These are phyloP conservation scores for Felis chaus DNA, from an alignment of 2,113 vertebrate species.

Conservation along the genomic window DNA sequence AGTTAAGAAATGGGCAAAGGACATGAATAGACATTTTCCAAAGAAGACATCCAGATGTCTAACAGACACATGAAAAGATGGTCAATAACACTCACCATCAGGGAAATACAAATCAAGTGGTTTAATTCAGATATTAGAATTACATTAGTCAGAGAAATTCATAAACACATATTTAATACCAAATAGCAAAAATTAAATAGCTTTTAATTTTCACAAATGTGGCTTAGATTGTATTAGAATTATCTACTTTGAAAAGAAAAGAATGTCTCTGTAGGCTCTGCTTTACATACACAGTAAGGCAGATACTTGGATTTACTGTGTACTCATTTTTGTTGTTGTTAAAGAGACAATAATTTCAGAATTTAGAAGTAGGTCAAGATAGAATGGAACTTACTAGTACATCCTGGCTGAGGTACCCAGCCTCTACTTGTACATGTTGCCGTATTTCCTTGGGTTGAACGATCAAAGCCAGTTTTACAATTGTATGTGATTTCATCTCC, in stretches of 20 bases:
- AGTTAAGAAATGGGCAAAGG: too few relatives aligned
- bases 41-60: too few relatives aligned
- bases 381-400: slow-evolving; percentile 77
- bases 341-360: not conserved
- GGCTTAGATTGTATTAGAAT: not conserved
- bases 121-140: not conserved
- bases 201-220: not conserved
- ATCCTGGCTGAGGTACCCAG: slow-evolving; percentile 80
- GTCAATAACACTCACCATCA: too few relatives aligned
- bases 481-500: not conserved
- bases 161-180: not conserved
- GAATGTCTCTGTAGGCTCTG: rapidly evolving
- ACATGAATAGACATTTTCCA: too few relatives aligned
- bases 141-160: not conserved
- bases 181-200: not conserved
- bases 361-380: not conserved
- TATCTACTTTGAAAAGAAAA: not conserved
- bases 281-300: not conserved
- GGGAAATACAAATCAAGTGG: not conserved
- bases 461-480: slow-evolving; percentile 64
- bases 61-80: too few relatives aligned
- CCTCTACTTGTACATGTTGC: slow-evolving; percentile 71
- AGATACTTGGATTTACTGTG: not conserved
- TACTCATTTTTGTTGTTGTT: not conserved
- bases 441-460: rapidly evolving